Evolutionary conservation across 2,888 invertebrate genomes (phyloP).

Genomic region (Brachyptera risi): DNA sequence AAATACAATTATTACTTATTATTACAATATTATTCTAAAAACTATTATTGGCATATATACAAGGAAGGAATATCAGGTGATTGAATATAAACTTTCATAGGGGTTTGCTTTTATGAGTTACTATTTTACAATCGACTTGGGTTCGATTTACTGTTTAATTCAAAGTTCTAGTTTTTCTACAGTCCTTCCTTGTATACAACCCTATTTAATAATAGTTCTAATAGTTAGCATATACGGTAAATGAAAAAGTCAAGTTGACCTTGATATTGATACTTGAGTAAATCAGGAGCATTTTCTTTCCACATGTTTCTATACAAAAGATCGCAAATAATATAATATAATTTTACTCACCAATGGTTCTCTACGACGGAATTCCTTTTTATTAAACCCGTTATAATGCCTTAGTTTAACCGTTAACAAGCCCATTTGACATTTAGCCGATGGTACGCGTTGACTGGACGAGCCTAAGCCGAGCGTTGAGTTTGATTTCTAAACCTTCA

Average conservation of each 20-base stretch:
- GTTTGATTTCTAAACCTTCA: no score
- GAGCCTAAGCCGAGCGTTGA: background rate
- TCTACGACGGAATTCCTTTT: slow-evolving; percentile 1
- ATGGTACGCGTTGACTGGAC: background rate
- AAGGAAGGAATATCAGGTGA: background rate
- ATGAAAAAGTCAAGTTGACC: background rate
- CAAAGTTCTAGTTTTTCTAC: no score
- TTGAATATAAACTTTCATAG: no score
- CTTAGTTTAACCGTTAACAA: slow-evolving; percentile 19
- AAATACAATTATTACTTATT: no score
- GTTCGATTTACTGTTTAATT: no score
- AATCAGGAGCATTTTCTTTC: slow-evolving; percentile 21
- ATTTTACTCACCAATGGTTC: slow-evolving; percentile 10
- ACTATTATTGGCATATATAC: background rate
- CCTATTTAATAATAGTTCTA: no score
- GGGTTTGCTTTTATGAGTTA: background rate
- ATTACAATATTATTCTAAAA: background rate
- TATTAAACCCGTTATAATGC: slow-evolving; percentile 10
- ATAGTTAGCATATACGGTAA: no score
- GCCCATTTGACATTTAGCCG: background rate
- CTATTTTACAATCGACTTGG: no score
- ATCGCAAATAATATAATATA: slow-evolving; percentile 5
- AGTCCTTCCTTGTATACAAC: background rate
- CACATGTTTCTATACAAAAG: background rate
- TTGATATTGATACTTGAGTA: background rate